Evolutionary conservation across 2,888 invertebrate genomes (phyloP).

Genomic region (Nasonovia ribisnigri): DNA sequence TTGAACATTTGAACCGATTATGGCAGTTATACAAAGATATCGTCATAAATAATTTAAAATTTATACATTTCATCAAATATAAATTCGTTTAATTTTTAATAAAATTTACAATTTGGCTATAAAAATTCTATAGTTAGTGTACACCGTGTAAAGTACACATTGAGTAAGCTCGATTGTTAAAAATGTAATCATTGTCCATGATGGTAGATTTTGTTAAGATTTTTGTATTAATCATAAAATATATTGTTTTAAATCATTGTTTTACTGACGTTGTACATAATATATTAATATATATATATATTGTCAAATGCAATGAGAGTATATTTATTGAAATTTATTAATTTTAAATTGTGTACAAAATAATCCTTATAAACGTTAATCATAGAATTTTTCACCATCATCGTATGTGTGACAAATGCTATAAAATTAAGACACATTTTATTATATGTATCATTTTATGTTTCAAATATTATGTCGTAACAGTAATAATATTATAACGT

Average conservation of each 20-base stretch:
- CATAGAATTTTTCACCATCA: neutral
- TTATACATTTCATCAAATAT: neutral
- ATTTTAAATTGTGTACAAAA: neutral
- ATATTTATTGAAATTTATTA: neutral
- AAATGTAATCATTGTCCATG: neutral
- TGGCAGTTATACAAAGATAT: neutral
- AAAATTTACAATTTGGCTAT: neutral
- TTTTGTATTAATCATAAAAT: neutral
- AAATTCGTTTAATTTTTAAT: neutral
- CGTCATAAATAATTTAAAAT: neutral
- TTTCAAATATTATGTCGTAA: too few species aligned
- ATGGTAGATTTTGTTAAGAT: neutral
- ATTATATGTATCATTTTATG: neutral
- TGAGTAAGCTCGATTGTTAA: neutral
- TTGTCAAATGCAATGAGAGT: neutral
- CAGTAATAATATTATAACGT: neutral
- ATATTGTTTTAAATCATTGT: conserved; percentile 1
- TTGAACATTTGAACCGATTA: neutral
- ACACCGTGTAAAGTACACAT: too few species aligned
- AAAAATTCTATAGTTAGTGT: neutral
- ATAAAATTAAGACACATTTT: neutral
- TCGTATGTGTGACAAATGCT: neutral
- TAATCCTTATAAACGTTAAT: neutral
- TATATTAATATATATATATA: neutral
- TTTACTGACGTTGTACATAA: neutral